Evolutionary conservation across 2,888 invertebrate genomes (phyloP).

Genomic region (Drosophila recens): DNA sequence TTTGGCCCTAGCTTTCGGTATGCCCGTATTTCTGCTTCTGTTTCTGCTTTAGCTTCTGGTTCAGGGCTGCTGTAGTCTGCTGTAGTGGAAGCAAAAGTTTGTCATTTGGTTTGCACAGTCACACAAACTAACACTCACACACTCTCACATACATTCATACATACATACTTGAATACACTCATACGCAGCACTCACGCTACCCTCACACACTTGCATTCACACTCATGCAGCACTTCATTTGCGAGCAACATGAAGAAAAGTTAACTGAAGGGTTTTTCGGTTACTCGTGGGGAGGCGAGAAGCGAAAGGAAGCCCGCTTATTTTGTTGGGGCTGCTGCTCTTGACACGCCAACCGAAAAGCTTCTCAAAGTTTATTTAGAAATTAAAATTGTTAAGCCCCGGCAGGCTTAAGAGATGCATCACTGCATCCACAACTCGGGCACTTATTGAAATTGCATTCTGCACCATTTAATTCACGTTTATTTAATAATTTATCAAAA

Average conservation of each 20-base stretch:
- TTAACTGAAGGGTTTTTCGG: conserved; percentile 66
- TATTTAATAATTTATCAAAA: conserved; percentile 4
- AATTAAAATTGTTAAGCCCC: conserved; percentile 63
- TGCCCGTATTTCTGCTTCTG: conserved; percentile 21
- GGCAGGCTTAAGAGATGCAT: conserved; percentile 50
- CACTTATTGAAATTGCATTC: conserved; percentile 47
- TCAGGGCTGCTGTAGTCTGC: conserved; percentile 19
- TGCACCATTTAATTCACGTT: conserved; percentile 15
- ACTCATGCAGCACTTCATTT: conserved; percentile 37
- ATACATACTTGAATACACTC: conserved; percentile 23
- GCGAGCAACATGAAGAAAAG: conserved; percentile 63
- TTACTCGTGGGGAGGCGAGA: background rate
- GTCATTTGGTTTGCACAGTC: conserved; percentile 76
- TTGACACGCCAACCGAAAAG: conserved; percentile 65
- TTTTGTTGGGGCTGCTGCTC: conserved; percentile 58
- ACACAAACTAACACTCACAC: conserved; percentile 44
- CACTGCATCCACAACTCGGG: conserved; percentile 26
- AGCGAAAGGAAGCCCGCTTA: conserved; percentile 33
- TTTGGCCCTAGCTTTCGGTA: conserved; percentile 13
- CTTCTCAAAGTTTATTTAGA: conserved; percentile 75
- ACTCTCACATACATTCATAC: conserved; percentile 39
- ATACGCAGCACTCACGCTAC: conserved; percentile 30
- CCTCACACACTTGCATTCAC: conserved; percentile 46
- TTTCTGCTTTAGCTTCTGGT: conserved; percentile 22
- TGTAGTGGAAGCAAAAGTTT: conserved; percentile 67